phyloP scores from a whole-genome alignment of 2,888 invertebrate species.

The Eupeodes latifasciatus region DNA sequence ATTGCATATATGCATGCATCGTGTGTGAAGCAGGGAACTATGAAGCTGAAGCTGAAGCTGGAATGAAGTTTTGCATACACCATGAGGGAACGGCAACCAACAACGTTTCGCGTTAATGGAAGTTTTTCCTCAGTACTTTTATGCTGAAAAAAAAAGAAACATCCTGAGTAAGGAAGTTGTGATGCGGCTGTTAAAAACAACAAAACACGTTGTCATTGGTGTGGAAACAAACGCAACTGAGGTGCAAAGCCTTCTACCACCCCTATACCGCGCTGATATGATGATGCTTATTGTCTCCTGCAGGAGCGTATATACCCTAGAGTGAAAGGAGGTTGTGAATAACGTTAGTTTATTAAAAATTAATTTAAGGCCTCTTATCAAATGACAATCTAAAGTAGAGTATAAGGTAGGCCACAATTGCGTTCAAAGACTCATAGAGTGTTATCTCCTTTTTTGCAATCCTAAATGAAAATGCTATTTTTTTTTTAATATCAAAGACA shows the following conservation, averaged over 20 bases:
- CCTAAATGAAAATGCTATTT: too few relatives aligned
- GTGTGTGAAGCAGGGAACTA: background rate
- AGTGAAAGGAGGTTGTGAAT: background rate
- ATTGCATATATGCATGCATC: background rate
- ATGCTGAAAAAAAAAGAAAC: background rate
- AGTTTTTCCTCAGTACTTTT: conserved; percentile 6
- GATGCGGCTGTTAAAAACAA: conserved; percentile 7
- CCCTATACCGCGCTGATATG: background rate
- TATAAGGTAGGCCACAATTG: too few relatives aligned
- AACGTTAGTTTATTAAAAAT: too few relatives aligned
- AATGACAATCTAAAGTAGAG: too few relatives aligned
- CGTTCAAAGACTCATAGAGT: too few relatives aligned
- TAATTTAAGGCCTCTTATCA: too few relatives aligned
- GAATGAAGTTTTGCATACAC: background rate
- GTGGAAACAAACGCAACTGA: conserved; percentile 9
- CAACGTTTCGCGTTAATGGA: conserved; percentile 10
- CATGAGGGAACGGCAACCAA: background rate
- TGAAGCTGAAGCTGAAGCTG: background rate
- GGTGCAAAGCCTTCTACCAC: background rate
- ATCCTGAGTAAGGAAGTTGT: background rate
- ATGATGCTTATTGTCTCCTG: background rate
- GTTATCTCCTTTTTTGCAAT: too few relatives aligned
- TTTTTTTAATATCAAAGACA: too few relatives aligned
- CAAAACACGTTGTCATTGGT: background rate
- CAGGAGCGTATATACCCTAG: background rate